A percentile compares a stretch with the other conserved stretches of the same genome.
Evolutionary conservation across 2,888 invertebrate species (phyloP).

Genomic region (Yponomeuta malinellus): DNA sequence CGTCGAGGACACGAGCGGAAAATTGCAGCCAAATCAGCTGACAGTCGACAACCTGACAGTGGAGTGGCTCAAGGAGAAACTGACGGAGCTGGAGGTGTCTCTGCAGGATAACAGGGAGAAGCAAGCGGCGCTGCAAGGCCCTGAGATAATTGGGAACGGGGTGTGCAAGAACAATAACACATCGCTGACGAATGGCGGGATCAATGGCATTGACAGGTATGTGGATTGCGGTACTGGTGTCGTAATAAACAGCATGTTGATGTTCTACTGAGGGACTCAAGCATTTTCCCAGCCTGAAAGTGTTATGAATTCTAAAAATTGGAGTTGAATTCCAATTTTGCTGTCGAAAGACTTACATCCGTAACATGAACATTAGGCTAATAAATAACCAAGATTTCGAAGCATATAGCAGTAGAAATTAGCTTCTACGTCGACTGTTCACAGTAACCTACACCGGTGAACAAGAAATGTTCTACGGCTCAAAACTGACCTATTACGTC

Average conservation of each 20-base stretch:
- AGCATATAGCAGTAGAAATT: too few species aligned
- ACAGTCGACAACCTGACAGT: slow-evolving; percentile 95
- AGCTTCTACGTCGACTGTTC: too few species aligned
- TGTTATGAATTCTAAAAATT: too few species aligned
- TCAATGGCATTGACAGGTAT: slow-evolving; percentile 72
- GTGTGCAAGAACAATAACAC: slow-evolving; percentile 67
- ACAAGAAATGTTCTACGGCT: too few species aligned
- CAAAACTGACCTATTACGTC: neutral
- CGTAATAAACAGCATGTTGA: too few species aligned
- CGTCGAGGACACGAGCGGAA: slow-evolving; percentile 91
- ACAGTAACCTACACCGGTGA: too few species aligned
- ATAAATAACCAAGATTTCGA: too few species aligned
- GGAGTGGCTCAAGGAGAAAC: slow-evolving; percentile 89
- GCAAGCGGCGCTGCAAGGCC: slow-evolving; percentile 75
- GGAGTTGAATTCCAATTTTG: too few species aligned
- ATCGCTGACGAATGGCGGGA: slow-evolving; percentile 66
- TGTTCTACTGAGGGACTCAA: too few species aligned
- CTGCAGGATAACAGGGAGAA: slow-evolving; percentile 87
- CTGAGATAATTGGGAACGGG: slow-evolving; percentile 69
- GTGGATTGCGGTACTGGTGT: neutral
- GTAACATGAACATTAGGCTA: too few species aligned
- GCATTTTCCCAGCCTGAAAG: too few species aligned
- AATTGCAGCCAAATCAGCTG: slow-evolving; percentile 88
- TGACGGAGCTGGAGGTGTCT: slow-evolving; percentile 85
- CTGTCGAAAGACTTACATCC: too few species aligned